Base-by-base conservation (phyloP, 2,888 invertebrate genomes). In the Chironomus riparius region DNA sequence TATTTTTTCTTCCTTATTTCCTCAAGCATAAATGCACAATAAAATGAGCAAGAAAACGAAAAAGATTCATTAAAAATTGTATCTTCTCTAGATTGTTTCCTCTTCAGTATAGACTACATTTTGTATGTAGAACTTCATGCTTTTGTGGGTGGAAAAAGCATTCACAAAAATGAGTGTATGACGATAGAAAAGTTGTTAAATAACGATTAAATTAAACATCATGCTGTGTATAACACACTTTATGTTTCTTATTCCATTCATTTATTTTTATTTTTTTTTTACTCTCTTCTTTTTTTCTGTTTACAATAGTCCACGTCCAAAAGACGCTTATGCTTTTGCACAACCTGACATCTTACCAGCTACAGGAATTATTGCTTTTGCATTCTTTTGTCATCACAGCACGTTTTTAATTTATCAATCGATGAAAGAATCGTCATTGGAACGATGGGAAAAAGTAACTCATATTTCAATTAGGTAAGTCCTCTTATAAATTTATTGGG, bases 381-480 rank as follows among this genome's bases (percentile, higher is more conserved):
- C 93, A n/a, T 94, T 93, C 82, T 93, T 94, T 93, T 94, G 94
- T 81, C 94, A 94, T 80, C 94, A 94, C 84, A 94, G 93, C 82
- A 92, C 92, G 76, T 94, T 94, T 82, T 86, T 94, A 78, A 89
- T 94, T 78, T 94, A 92, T 84, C 89, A 90, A 77, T 93, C 93
- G 56, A 89, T 94, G 83, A 88, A 90, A 80, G 88, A 91, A 78
- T 90, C 92, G 4, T 89, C 88, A 62, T 88, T 91, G 82, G 87
- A 88, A 78, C 87, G 91, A 78, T 94, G 94, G 94, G 91, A 91
- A 80, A 87, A 88, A 79, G 92, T 94, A 21, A 93, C 93, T 1
- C 93, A 94, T 82, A 87, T 89, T 81, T 92, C 93, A 21, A 88
- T 94, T 77, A 86, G 74, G 48, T 73, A 38, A 12, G 72, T 24